Percentiles rank a stretch among this genome's conserved stretches.
phyloP scores from a whole-genome alignment of 2,888 invertebrate genomes.

The Lasioglossum malachurum region DNA sequence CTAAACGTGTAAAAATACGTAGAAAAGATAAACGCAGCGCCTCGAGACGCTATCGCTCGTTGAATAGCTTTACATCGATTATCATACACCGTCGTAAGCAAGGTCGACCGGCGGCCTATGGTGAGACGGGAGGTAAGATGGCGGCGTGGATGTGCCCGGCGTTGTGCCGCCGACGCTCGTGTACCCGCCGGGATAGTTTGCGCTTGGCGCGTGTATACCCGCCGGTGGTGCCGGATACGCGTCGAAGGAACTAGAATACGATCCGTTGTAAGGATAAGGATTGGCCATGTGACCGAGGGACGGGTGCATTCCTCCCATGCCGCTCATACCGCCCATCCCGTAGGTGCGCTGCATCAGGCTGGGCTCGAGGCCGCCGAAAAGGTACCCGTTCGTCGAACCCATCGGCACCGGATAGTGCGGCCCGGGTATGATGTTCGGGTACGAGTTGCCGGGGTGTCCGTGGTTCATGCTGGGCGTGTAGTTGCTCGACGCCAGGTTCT shows the following conservation, averaged over 20 bases:
- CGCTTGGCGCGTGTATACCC: constrained; percentile 88
- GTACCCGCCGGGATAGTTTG: constrained; percentile 87
- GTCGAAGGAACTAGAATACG: constrained; percentile 83
- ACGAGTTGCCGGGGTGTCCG: constrained; percentile 77
- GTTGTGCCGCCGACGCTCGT: constrained; percentile 74
- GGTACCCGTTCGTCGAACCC: constrained; percentile 82
- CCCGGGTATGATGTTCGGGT: constrained; percentile 83
- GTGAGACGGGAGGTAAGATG: constrained; percentile 82
- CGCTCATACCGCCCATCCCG: constrained; percentile 80
- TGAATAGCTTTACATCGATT: constrained; percentile 77
- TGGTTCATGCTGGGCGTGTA: constrained; percentile 83
- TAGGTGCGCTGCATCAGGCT: constrained; percentile 83
- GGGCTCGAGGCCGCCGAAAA: constrained; percentile 82
- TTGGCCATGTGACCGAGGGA: constrained; percentile 74
- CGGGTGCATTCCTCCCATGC: constrained; percentile 82
- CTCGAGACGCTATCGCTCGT: constrained; percentile 53
- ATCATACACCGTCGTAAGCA: constrained; percentile 84
- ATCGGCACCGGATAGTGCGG: constrained; percentile 84
- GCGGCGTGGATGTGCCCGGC: constrained; percentile 78
- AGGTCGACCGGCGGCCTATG: constrained; percentile 83
- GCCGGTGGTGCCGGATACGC: constrained; percentile 86
- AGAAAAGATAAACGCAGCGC: constrained; percentile 77
- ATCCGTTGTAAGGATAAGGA: constrained; percentile 82
- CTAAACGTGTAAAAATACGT: constrained; percentile 81
- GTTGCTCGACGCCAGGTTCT: constrained; percentile 84